A percentile compares a stretch with the other conserved stretches of the same genome.
phyloP scores from a whole-genome alignment of 2,888 invertebrate species.

The Eupithecia exiguata region DNA sequence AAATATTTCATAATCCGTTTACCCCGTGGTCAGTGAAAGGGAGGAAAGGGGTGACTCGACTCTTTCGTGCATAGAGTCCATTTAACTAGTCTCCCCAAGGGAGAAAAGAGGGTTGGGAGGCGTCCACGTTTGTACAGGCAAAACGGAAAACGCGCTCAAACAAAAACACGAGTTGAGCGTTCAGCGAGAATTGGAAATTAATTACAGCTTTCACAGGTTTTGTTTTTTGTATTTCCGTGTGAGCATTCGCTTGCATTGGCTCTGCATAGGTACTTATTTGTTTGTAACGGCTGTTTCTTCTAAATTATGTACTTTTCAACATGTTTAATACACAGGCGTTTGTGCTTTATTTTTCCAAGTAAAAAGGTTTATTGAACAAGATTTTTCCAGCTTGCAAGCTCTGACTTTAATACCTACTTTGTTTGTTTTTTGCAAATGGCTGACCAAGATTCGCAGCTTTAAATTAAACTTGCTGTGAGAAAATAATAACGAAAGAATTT shows the following conservation, averaged over 20 bases:
- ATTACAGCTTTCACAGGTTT: conserved; percentile 69
- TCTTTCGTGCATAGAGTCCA: conserved; percentile 63
- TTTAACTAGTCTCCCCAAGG: conserved; percentile 58
- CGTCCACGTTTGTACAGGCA: conserved; percentile 71
- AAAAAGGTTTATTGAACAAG: neutral
- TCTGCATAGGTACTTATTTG: conserved; percentile 11
- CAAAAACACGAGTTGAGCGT: conserved; percentile 68
- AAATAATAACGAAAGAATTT: neutral
- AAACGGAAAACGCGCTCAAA: conserved; percentile 66
- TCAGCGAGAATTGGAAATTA: conserved; percentile 77
- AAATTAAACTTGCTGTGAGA: conserved; percentile 7
- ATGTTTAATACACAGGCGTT: neutral
- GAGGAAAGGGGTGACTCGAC: conserved; percentile 52
- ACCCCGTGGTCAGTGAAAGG: conserved; percentile 69
- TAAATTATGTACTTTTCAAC: neutral
- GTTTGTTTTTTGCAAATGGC: neutral
- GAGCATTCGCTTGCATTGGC: conserved; percentile 30
- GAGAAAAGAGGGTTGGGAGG: conserved; percentile 48
- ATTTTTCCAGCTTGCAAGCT: neutral
- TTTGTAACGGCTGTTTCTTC: conserved; percentile 3
- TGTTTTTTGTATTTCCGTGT: conserved; percentile 51
- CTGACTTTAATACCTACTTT: neutral
- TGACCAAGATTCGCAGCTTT: neutral
- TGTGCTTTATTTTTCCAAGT: conserved; percentile 5
- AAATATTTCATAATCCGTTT: conserved; percentile 78